Evolutionary conservation across 1,140 invertebrate genomes (phyloP).

Genomic region (Drosophila nikananu): DNA sequence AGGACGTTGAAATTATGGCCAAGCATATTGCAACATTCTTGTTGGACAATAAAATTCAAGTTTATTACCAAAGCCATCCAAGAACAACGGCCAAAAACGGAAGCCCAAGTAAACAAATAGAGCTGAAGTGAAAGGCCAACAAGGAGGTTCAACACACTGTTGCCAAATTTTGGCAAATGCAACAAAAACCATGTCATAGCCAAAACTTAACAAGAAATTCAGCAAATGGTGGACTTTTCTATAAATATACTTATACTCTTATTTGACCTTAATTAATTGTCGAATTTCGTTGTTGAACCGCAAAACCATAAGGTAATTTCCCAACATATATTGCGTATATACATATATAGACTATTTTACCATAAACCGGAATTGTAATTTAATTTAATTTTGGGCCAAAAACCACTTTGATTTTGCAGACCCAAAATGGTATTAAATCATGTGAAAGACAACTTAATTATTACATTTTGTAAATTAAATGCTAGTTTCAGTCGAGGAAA

Average conservation of each 20-base stretch:
- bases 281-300: neutral
- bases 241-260: neutral
- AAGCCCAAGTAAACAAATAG: constrained; percentile 35
- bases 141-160: constrained; percentile 29
- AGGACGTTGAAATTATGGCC: constrained; percentile 73
- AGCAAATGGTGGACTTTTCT: neutral
- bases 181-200: neutral
- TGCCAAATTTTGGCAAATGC: constrained; percentile 44
- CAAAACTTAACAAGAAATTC: neutral
- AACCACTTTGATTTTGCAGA: constrained; percentile 7
- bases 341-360: neutral
- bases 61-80: constrained; percentile 65
- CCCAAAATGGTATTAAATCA: constrained; percentile 6
- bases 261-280: neutral
- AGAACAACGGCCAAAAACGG: constrained; percentile 18
- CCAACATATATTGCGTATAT: neutral
- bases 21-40: constrained; percentile 84
- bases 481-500: neutral
- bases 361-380: constrained; percentile 3
- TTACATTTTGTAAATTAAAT: neutral
- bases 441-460: neutral
- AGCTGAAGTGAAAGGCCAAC: constrained; percentile 33
- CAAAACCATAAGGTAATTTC: neutral
- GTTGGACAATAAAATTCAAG: constrained; percentile 80
- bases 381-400: constrained; percentile 9